These are phyloP conservation scores for Itoplectis maculator DNA, from an alignment of 2,888 invertebrate genomes.

Conservation along the genomic window DNA sequence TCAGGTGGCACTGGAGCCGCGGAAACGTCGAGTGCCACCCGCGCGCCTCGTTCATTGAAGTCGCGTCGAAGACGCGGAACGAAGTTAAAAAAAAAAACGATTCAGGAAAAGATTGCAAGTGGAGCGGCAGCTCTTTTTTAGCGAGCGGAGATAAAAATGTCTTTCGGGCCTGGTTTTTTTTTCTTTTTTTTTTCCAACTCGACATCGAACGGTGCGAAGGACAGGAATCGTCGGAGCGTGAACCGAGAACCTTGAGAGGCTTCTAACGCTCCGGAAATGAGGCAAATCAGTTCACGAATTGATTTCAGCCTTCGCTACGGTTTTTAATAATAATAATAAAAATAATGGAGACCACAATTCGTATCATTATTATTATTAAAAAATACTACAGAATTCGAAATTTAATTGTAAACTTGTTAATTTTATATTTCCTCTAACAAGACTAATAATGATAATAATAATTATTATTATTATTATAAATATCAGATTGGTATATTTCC, in stretches of 20 bases:
- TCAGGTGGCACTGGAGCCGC: slow-evolving; percentile 48
- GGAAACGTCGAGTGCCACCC: slow-evolving; percentile 27
- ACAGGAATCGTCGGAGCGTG: slow-evolving; percentile 45
- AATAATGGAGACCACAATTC: too few relatives aligned
- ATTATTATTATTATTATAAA: too few relatives aligned
- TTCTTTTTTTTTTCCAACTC: slow-evolving; percentile 21
- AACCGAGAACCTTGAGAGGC: slow-evolving; percentile 22
- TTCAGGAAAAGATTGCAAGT: slow-evolving; percentile 5
- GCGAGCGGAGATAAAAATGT: not conserved
- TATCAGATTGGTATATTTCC: too few relatives aligned
- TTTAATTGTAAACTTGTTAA: too few relatives aligned
- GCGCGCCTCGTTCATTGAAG: not conserved
- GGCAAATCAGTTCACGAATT: slow-evolving; percentile 4
- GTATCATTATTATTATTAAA: too few relatives aligned
- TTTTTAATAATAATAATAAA: not conserved
- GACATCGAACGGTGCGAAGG: slow-evolving; percentile 19
- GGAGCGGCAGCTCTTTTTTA: slow-evolving; percentile 6
- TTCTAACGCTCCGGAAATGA: slow-evolving; percentile 9
- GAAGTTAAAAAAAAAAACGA: not conserved
- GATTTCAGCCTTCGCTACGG: not conserved
- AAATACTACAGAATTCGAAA: too few relatives aligned
- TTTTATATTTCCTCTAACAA: too few relatives aligned
- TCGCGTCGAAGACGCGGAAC: not conserved
- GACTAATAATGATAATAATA: too few relatives aligned
- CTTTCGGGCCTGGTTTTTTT: not conserved